phyloP scores from a whole-genome alignment of 2,113 vertebrate species.

The Lasiurus borealis region DNA sequence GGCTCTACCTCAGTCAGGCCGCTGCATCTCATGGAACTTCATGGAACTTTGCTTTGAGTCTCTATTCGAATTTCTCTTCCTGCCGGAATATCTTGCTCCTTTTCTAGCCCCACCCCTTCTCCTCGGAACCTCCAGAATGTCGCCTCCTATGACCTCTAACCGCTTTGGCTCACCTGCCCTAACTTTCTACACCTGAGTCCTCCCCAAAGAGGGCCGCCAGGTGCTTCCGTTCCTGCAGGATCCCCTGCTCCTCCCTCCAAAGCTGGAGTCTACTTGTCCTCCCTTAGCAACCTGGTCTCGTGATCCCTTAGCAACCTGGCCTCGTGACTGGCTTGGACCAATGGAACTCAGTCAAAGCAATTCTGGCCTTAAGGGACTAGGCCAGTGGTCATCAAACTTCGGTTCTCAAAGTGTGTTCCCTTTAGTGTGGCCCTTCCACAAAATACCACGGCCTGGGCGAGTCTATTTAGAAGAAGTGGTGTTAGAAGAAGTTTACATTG shows the following conservation, averaged over 20 bases:
- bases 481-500: no score
- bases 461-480: no score
- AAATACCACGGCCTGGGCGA: no score
- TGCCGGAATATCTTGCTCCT: not conserved
- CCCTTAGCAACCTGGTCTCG: no score
- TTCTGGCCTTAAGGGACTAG: not conserved
- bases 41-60: not conserved
- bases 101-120: not conserved
- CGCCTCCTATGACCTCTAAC: not conserved
- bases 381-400: no score
- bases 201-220: not conserved
- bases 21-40: not conserved
- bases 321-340: not conserved
- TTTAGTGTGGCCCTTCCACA: no score
- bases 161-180: not conserved
- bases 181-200: not conserved
- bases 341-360: not conserved
- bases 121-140: not conserved
- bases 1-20: not conserved
- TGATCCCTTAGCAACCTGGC: no score
- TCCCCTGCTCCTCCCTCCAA: not conserved
- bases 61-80: not conserved
- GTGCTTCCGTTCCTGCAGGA: no score
- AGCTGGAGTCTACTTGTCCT: not conserved
- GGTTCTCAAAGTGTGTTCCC: no score